Evolutionary conservation across 2,888 invertebrate genomes (phyloP), one percentile per base, ranked within the genome.

Genomic region (Ennomos quercinarius): DNA sequence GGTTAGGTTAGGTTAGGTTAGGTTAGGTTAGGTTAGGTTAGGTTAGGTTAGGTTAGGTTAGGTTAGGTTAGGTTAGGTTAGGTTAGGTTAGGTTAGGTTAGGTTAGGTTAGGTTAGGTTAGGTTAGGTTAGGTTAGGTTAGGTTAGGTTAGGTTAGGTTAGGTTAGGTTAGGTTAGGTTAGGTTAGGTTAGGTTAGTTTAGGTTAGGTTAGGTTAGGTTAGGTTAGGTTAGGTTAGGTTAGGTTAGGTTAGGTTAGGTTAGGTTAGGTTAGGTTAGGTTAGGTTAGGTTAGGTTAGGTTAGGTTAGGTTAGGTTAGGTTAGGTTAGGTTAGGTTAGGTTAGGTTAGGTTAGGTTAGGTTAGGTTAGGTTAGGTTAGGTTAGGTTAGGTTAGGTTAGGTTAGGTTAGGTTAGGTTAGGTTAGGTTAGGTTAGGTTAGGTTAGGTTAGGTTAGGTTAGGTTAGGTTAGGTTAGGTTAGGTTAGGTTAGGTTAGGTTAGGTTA

Each of bases 231-330:
- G 48, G 48, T 48, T 48, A 48, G 48, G 48, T 48, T 48, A 48
- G 48, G 48, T 48, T 48, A 46, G 45, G 40, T 48, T 48, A 48
- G 48, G 48, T 48, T 47, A 47, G 47, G 47, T 47, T 47, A 48
- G 48, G 48, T 48, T 48, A 48, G 48, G 48, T 48, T 48, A 48
- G 48, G 48, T 48, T 48, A 48, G 48, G 48, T 48, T 48, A 48
- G 48, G 48, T 48, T 48, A 48, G 54, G 54, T 54, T 60, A 46
- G 55, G 49, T 54, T 55, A 50, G 54, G 50, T 59, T 49, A 17
- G 17, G 17, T 17, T 17, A 17, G 17, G 17, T 17, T 17, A 17
- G 49, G 59, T 54, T 54, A 49, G 54, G 59, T 54, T 59, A 49
- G 52, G 58, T 17, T 17, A 17, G 17, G 17, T 17, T 17, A 17